Conservation (phyloP, 2,797 vertebrate species). For the Falco rusticolus region DNA sequence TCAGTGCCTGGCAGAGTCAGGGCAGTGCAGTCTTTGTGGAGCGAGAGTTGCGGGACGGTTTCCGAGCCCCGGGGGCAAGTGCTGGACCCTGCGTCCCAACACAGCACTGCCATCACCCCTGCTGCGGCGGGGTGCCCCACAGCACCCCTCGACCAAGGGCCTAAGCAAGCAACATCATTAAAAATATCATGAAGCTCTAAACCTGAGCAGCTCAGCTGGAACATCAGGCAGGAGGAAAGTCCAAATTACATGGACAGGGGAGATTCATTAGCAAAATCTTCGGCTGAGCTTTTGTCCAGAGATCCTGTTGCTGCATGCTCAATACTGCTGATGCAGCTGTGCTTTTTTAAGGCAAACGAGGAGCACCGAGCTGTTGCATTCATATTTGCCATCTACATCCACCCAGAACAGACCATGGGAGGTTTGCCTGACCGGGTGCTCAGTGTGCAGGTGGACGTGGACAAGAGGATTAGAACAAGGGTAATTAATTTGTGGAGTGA, state of each 20-base stretch:
- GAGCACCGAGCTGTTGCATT: not conserved
- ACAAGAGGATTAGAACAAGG: not conserved
- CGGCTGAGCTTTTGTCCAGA: not conserved
- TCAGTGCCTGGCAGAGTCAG: fast-evolving
- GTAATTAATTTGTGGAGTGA: not conserved
- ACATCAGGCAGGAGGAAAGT: not conserved
- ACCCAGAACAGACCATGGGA: not conserved
- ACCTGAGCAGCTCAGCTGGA: not conserved
- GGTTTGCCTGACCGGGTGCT: not conserved
- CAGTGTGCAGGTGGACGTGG: fast-evolving
- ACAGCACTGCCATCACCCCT: fast-evolving
- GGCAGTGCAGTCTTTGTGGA: not conserved
- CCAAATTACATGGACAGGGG: not conserved
- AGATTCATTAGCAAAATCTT: not conserved
- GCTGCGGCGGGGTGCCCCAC: fast-evolving
- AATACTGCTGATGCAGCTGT: fast-evolving
- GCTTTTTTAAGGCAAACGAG: not conserved
- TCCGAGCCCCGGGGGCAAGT: not conserved
- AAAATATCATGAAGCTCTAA: not conserved
- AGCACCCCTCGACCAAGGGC: not conserved
- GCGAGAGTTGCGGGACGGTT: fast-evolving
- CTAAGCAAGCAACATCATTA: not conserved
- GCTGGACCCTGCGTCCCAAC: not conserved
- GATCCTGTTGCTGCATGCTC: not conserved
- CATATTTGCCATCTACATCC: not conserved